A percentile compares a stretch with the other conserved stretches of the same genome.
Evolutionary conservation across 2,888 invertebrate genomes (phyloP).

Genomic region (Chalcis sispes): DNA sequence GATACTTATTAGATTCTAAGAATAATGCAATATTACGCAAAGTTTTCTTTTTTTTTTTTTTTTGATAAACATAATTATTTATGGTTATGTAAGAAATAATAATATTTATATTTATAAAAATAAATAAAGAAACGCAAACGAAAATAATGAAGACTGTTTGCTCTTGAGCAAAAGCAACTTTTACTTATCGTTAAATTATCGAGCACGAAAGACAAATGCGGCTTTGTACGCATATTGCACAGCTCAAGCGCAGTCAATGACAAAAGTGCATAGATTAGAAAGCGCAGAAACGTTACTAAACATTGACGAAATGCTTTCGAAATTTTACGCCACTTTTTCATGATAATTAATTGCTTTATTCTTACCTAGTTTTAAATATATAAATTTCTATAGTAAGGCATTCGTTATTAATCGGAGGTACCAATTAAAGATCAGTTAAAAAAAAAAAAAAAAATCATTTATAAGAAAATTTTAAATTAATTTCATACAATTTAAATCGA

Average conservation of each 20-base stretch:
- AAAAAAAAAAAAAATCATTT: not conserved
- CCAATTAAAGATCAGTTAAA: not conserved
- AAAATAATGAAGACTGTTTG: no score
- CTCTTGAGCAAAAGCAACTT: no score
- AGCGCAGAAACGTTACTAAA: conserved; percentile 44
- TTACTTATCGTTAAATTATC: not conserved
- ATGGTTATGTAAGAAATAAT: no score
- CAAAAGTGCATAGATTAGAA: conserved; percentile 56
- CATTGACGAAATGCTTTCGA: conserved; percentile 53
- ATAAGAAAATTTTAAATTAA: no score
- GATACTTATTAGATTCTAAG: no score
- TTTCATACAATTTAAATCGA: no score
- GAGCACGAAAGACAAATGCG: conserved; percentile 23
- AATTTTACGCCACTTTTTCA: conserved; percentile 34
- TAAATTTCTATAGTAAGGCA: not conserved
- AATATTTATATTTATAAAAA: no score
- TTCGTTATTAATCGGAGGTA: no score
- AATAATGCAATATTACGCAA: no score
- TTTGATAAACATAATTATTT: no score
- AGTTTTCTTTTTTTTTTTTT: no score
- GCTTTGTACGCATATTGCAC: conserved; percentile 37
- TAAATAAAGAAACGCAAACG: no score
- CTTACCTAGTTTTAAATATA: conserved; percentile 21
- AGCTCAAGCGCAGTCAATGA: conserved; percentile 31
- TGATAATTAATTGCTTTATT: conserved; percentile 42